Evolutionary conservation across 37 sponge, comb jelly and placozoan genomes (phyloP).

Genomic region (Eunapius fragilis): DNA sequence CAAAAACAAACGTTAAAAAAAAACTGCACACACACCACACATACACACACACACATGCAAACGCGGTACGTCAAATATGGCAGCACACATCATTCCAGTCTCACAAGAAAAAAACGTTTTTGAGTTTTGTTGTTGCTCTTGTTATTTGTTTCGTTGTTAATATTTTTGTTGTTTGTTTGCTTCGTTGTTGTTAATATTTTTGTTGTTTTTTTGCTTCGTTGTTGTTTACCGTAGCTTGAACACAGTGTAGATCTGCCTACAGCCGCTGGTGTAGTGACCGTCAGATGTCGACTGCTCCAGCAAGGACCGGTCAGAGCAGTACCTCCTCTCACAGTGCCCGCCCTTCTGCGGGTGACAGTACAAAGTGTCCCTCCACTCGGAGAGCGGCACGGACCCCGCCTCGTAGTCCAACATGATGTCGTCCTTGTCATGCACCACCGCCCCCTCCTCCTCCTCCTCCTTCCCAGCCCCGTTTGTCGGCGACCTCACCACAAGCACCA

Average conservation of each 20-base stretch:
- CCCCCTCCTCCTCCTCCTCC: not conserved
- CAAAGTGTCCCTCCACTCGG: not conserved
- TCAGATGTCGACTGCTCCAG: not conserved
- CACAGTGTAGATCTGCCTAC: not conserved
- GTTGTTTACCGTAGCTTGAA: not conserved
- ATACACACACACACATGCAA: too few relatives aligned
- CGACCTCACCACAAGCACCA: not conserved
- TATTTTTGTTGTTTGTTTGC: too few relatives aligned
- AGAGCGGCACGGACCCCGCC: not conserved
- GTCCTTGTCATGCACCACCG: not conserved
- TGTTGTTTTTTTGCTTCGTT: too few relatives aligned
- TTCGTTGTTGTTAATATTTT: too few relatives aligned
- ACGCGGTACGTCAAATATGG: too few relatives aligned
- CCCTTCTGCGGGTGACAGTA: not conserved
- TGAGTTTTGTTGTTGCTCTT: too few relatives aligned
- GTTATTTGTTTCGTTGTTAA: too few relatives aligned
- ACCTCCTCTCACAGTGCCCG: not conserved
- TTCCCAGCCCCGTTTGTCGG: not conserved
- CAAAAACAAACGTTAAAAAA: too few relatives aligned
- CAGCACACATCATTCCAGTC: too few relatives aligned
- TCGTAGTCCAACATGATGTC: not conserved
- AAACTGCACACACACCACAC: too few relatives aligned
- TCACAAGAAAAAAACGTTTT: too few relatives aligned
- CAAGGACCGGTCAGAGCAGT: not conserved
- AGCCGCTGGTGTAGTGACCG: not conserved